Evolutionary conservation across 2,888 invertebrate genomes (phyloP), one percentile per base, ranked within the genome.

Genomic region (Phoenoteleia sp.): DNA sequence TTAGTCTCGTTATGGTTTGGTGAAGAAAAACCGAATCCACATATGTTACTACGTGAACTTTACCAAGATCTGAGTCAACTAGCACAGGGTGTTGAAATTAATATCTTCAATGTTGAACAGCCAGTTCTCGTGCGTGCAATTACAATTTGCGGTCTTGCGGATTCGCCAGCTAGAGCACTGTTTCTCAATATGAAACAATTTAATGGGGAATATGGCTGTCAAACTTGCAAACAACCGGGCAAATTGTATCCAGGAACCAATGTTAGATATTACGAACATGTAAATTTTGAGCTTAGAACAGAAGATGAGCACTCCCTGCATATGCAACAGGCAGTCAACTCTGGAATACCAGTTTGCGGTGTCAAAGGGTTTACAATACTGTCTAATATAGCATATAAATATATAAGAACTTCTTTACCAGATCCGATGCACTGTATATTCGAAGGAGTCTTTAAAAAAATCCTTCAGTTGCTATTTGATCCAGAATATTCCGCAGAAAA

Each of bases 371-470:
- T 45, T 58, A 29, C 76, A 5, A n/a, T 56, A 13, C 0, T 76
- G n/a, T 56, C 56, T 0, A 1, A 9, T 9, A 76, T 58, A 13
- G 29, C 36, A 1, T 76, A 76, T 23, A 76, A 76, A 47, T 76
- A 25, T 17, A 15, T 85, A 9, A 19, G 21, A 15, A 58, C 79
- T 29, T 81, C 86, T n/a, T 17, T 64, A 9, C 19, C 49, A 7
- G 85, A 84, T 39, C 36, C 71, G 1, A 87, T 87, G 84, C 87
- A 85, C 42, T 77, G 69, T 33, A 29, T 76, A 15, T 86, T 81
- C 42, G 71, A 76, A 49, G 83, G 86, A 0, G 45, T 60, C 0
- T 27, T 74, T 9, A 60, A 62, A 29, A 76, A 56, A 76, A 7
- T 76, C 4, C n/a, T 47, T 15, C 2, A 49, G 1, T 64, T 84